Base-by-base conservation (phyloP, 2,888 invertebrate species). In the Tridacna gigas region DNA sequence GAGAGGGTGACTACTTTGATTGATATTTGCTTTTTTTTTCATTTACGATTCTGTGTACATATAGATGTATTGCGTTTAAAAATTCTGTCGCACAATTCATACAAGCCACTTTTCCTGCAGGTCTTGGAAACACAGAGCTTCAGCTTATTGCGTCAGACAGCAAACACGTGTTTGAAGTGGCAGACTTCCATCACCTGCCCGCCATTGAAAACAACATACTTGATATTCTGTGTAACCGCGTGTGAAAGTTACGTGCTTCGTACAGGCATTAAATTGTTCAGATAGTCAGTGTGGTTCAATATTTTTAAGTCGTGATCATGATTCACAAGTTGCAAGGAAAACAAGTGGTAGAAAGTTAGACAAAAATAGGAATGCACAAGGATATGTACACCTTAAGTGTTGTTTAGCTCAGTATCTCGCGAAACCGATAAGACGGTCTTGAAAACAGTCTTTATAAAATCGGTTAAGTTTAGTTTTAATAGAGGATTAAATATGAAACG, bases 101-200 rank as follows among this genome's bases (percentile, higher is more conserved):
- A 56, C 9, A 56, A 56, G 2, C n/a, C 18, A 56, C 56, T 63
- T n/a, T n/a, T 63, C 7, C 37, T 37, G 37, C 37, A 65, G 65
- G 65, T 65, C 65, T 65, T 28, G 26, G 65, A 22, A 20, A 28
- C 12, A 28, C 15, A 18, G 65, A 65, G 20, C 65, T 65, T 18
- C 26, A 28, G 5, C 65, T 65, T 12, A 65, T 65, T 7, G 65
- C 65, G 9, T 9, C 65, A 11, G 65, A 65, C 65, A 65, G 26
- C 11, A 25, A 65, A 26, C 65, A 65, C 28, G 65, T 65, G 65
- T 65, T 65, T 22, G 25, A 13, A 26, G 65, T 65, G 65, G 25
- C 11, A 26, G 28, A 25, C 28, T 65, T 22, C 28, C 26, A 26
- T 5, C 0, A 15, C 12, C 25, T 65, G 26, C 15, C 25, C 26